Evolutionary conservation across 2,113 vertebrate species (phyloP), one percentile per base, ranked within the genome.

Genomic region (Nesospiza acunhae): DNA sequence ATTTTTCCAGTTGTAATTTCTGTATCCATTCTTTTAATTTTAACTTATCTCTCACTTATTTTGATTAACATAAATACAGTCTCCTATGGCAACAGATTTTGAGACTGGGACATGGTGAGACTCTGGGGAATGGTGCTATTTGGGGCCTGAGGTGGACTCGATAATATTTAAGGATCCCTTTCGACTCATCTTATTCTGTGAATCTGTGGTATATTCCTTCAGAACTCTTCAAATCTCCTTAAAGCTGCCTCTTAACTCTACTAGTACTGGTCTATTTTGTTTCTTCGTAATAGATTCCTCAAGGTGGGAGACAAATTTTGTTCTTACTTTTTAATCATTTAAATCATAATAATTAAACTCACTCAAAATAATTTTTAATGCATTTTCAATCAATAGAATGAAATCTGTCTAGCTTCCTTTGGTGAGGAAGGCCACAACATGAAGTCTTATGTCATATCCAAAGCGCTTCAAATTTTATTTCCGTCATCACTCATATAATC

Each of bases 371-470:
- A 23, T 87, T 95, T 78, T 83, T 41, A 50, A 41, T 52, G 88
- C 11, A 26, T 84, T 96, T 62, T 86, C 59, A 79, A 20, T 86
- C 49, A 84, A 39, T 67, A 49, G 33, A 78, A 46, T 67, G 4
- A 90, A 92, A 73, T 87, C 55, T 84, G 17, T 85, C 82, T 87
- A 46, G 39, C 68, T 93, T 96, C 86, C 59, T 64, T 94, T 95
- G 76, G n/a, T 90, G 81, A 94, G 68, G 20, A 56, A 77, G 72
- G 27, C 66, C 75, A 84, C 13, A 31, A 69, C 30, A 87, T 76
- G 94, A 94, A 96, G 60, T 92, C 78, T 87, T 92, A 44, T 4
- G 9, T 60, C 52, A 80, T 89, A 89, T 96, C 49, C 74, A 75
- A 60, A 79, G 76, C 60, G 69, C 79, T 89, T 80, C 39, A 37